Evolutionary conservation across 1,140 invertebrate genomes (phyloP), one percentile per base, ranked within the genome.

Genomic region (Oryctes rhinoceros): DNA sequence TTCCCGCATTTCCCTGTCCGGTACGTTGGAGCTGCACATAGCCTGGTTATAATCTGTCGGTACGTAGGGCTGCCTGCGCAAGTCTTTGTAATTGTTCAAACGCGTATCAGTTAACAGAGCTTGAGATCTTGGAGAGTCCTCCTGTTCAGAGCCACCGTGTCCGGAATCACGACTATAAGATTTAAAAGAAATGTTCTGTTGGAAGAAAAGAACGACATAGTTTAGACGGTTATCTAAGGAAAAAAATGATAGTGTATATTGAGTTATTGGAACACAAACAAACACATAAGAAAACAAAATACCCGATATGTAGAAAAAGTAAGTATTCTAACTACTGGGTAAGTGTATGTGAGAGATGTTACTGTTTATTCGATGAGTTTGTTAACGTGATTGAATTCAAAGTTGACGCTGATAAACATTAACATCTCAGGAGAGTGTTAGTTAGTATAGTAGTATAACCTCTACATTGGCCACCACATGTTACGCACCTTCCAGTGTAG

Each of bases 111-210:
- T 76, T 87, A 90, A 71, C 86, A 90, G 88, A 81, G 87, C 89
- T 84, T 91, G 89, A n/a, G 90, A 90, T 78, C 90, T 87, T 4
- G 91, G 91, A 18, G 91, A 92, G 80, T 92, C 91, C 84, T 92
- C 91, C 82, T 92, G 91, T 83, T 92, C 91, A 44, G 91, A 92
- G 75, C 91, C 89, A 82, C 92, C 89, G 87, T 92, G 90, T 81
- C 92, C 90, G 75, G 92, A 91, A 85, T 92, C 90, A 81, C 92
- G 89, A 81, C 91, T 91, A 85, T 91, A 92, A 49, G 91, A 92
- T 85, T 93, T 93, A 91, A 92, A 92, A 90, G 91, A 92, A 90
- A 91, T 92, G 90, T 92, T 93, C 92, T 93, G 91, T 83, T 88
- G 88, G 81, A 85, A 87, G 87, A 84, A 87, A 76, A 44, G 74